These are phyloP conservation scores for Bryconaethiops microstoma DNA, from an alignment of 2,797 vertebrate species.

Conservation along the genomic window DNA sequence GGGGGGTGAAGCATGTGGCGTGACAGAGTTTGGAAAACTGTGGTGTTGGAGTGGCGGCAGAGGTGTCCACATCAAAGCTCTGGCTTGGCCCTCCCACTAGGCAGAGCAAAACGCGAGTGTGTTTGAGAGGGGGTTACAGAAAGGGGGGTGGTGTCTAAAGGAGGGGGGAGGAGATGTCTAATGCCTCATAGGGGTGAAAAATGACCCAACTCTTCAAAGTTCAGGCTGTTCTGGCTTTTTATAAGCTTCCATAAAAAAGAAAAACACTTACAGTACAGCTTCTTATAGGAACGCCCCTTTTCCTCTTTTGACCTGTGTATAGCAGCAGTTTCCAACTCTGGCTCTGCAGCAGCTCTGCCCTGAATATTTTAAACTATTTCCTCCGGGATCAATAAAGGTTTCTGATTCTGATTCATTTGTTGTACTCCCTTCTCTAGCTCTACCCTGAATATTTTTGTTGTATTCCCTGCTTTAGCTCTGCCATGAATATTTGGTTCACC, in stretches of 20 bases:
- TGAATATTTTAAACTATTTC: not conserved
- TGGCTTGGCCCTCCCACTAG: slow-evolving; percentile 13
- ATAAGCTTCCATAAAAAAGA: not conserved
- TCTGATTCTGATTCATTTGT: too few relatives aligned
- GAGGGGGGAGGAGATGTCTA: not conserved
- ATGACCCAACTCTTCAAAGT: not conserved
- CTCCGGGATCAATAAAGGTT: too few relatives aligned
- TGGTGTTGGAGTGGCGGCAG: not conserved
- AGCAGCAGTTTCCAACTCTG: not conserved
- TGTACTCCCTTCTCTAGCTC: too few relatives aligned
- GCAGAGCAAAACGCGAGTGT: not conserved
- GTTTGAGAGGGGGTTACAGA: not conserved
- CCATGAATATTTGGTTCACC: too few relatives aligned
- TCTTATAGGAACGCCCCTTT: not conserved
- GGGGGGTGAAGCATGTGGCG: slow-evolving; percentile 26
- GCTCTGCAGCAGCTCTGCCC: not conserved
- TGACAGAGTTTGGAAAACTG: slow-evolving; percentile 14
- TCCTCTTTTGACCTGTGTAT: not conserved
- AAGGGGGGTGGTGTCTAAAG: slow-evolving; percentile 4
- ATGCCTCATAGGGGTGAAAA: slow-evolving; percentile 10
- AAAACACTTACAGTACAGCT: not conserved
- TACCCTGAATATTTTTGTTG: too few relatives aligned
- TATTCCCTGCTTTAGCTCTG: too few relatives aligned
- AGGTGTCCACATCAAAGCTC: slow-evolving; percentile 46
- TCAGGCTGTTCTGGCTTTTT: too few relatives aligned